Base-by-base conservation (phyloP, 2,888 invertebrate species). In the Alloscopus bannaensis region DNA sequence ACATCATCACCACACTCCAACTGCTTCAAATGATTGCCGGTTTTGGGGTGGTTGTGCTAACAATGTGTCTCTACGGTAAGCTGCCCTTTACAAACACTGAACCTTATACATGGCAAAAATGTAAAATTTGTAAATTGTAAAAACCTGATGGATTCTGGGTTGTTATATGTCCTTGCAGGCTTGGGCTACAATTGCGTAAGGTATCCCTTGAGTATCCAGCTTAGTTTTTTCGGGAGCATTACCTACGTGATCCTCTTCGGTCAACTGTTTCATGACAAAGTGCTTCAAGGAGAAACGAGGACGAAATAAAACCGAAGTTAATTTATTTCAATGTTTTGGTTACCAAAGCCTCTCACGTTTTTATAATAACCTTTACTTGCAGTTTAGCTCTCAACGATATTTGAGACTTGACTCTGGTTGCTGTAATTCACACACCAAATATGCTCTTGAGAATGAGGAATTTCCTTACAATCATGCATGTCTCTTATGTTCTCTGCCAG, bases 1-100 rank as follows among this genome's bases (percentile, higher is more conserved):
- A 78, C 28, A 8, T 65, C 0, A 78, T 78, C 28, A 78, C 77
- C 13, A 78, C 77, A 16, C 26, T 78, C 0, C 77, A 78, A 45
- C 26, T 78, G 22, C 8, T n/a, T 0, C 77, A 78, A 31, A 78
- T 78, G 77, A 18, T 78, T 16, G 20, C 65, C 13, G 70, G 69
- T 1, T 57, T 70, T 16, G 13, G 11, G 13, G 31, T 69, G 11
- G 70, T 69, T 31, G 8, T 62, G n/a, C 11, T 40, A 20, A 55
- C 76, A 2, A 52, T 66, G 31, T 65, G 57, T 18, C 68, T 26
- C 13, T 40, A 66, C 22, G 20, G 76, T 76, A 60, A 59, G 68
- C 45, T 18, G 18, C 3, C 13, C n/a, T 50, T 11, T 20, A n/a
- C 26, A 6, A 6, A 4, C 8, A 47, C 2, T 28, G 11, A 26